A percentile compares a stretch with the other conserved stretches of the same genome.
phyloP scores from a whole-genome alignment of 2,888 invertebrate genomes.

The Eremobia ochroleuca region DNA sequence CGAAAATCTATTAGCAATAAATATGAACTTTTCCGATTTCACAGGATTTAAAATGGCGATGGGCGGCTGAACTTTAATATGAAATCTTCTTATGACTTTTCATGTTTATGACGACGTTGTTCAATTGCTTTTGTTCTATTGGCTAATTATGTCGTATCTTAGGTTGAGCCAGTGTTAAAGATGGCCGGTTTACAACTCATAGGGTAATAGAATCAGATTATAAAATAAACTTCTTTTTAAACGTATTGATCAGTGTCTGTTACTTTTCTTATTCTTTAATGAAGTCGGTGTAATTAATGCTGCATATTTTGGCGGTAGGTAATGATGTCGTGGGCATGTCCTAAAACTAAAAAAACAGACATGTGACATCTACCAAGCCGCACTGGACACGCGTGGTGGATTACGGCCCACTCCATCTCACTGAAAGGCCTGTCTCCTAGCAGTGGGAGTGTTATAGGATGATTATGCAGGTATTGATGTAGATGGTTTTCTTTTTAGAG shows the following conservation, averaged over 20 bases:
- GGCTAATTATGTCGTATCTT: constrained; percentile 72
- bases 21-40: constrained; percentile 91
- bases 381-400: neutral
- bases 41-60: constrained; percentile 87
- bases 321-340: neutral
- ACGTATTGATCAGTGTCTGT: neutral
- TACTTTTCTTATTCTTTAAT: neutral
- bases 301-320: neutral
- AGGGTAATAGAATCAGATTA: neutral
- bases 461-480: neutral
- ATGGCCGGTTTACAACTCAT: neutral
- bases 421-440: neutral
- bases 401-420: neutral
- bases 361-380: neutral
- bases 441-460: neutral
- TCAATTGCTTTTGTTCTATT: constrained; percentile 78
- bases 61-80: constrained; percentile 76
- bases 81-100: constrained; percentile 85
- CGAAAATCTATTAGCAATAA: constrained; percentile 91
- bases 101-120: constrained; percentile 85
- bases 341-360: neutral
- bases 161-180: constrained; percentile 37
- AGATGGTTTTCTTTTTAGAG: neutral
- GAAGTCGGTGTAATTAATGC: neutral
- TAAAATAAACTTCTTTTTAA: neutral